Percentiles rank a stretch among this genome's conserved stretches.
phyloP scores from a whole-genome alignment of 2,113 vertebrate genomes.

The Alouatta palliata region DNA sequence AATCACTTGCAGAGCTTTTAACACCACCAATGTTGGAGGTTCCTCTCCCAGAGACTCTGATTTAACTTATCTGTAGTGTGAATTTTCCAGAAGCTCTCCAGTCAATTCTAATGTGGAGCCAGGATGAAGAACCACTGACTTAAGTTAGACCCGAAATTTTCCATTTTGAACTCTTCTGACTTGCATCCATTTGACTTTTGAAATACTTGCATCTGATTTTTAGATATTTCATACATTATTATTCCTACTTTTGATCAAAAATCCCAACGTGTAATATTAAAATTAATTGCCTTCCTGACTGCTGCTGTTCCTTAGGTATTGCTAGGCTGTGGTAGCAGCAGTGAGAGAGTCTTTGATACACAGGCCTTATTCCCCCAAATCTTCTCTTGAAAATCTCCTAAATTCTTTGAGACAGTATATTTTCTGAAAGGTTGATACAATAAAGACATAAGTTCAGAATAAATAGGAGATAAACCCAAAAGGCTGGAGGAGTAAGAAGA shows the following conservation, averaged over 20 bases:
- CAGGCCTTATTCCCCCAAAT: not conserved
- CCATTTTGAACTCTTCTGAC: not conserved
- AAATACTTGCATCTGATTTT: not conserved
- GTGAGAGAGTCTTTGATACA: not conserved
- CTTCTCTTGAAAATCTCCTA: not conserved
- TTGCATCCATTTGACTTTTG: not conserved
- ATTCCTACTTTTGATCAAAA: not conserved
- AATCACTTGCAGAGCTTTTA: not conserved
- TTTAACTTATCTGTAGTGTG: not conserved
- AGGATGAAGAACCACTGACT: not conserved
- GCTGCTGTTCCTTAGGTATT: not conserved
- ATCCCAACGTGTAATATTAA: not conserved
- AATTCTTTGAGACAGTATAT: not conserved
- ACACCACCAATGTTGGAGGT: not conserved
- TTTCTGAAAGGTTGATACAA: not conserved
- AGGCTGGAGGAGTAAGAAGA: not conserved
- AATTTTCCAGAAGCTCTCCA: not conserved
- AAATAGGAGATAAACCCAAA: not conserved
- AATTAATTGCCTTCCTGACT: constrained; percentile 5
- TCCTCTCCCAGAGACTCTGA: not conserved
- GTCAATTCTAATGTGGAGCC: not conserved
- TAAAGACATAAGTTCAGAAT: not conserved
- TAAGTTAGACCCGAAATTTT: not conserved
- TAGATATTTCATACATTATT: not conserved
- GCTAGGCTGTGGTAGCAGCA: not conserved